Evolutionary conservation across 2,888 invertebrate species (phyloP), one percentile per base, ranked within the genome.

Genomic region (Agrotis segetum): DNA sequence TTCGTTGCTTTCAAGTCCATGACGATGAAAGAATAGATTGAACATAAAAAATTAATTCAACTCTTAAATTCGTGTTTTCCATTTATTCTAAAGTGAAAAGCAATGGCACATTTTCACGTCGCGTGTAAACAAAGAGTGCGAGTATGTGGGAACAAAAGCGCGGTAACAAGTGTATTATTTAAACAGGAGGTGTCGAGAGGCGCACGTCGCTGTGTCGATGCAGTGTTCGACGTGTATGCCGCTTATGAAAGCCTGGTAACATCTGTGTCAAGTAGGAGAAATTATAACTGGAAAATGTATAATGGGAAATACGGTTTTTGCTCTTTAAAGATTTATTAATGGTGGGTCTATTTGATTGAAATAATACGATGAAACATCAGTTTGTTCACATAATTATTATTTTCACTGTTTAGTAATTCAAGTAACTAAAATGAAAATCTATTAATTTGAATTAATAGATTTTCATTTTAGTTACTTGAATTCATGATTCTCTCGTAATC

Each of bases 141-240:
- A 50, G 46, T 40, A 24, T 13, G 56, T 70, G 74, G 59, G 40
- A 74, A 80, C 60, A 64, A 74, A 63, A 59, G 53, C 29, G 55
- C 29, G 46, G n/a, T 50, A 21, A 79, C 59, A 56, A 59, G 46
- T 60, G 29, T 67, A 64, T 66, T 77, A 67, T 77, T 74, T 77
- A 79, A 79, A 60, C 59, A 74, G 62, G 53, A 60, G 74, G 55
- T 67, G 63, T 74, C 59, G 29, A 73, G 74, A 52, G 67, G 13
- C 21, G n/a, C 21, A 7, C 17, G 49, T n/a, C 5, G 47, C 46
- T 47, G 49, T 47, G 76, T 62, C 55, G 73, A 46, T 62, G 71
- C 71, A 55, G 11, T 34, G 61, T 34, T 19, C 61, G 44, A 72
- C 58, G 53, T 59, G 58, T 60, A 34, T 44, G 58, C 2, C 58